Evolutionary conservation across 2,113 vertebrate species (phyloP).

Genomic region (Pipa parva): DNA sequence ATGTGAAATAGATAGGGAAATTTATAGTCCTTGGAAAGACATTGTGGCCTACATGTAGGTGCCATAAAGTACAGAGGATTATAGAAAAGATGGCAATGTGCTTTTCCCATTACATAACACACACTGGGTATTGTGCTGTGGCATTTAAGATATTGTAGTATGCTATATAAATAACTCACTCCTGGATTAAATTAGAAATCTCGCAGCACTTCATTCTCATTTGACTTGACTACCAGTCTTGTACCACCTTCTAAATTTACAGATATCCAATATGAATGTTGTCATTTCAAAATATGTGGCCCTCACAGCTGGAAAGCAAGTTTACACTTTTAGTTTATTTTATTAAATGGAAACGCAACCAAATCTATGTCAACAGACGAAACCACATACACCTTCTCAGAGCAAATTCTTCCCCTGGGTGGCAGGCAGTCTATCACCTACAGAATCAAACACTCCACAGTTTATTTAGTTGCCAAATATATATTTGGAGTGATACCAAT

Average conservation of each 20-base stretch:
- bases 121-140: not conserved
- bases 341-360: slow-evolving; percentile 54
- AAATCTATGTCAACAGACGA: slow-evolving; percentile 47
- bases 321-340: slow-evolving; percentile 50
- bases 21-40: not conserved
- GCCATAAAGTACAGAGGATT: not conserved
- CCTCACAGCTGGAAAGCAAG: slow-evolving; percentile 53
- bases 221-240: slow-evolving; percentile 67
- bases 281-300: slow-evolving; percentile 55
- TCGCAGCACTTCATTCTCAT: slow-evolving; percentile 58
- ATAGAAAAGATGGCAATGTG: not conserved
- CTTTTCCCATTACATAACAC: not conserved
- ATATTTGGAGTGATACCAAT: slow-evolving; percentile 1
- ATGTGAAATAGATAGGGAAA: not conserved
- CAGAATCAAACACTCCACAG: slow-evolving; percentile 29
- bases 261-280: slow-evolving; percentile 59
- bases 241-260: slow-evolving; percentile 59
- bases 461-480: slow-evolving; percentile 3
- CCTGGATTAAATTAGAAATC: not conserved
- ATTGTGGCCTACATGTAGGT: not conserved
- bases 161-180: not conserved
- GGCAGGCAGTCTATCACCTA: slow-evolving; percentile 41
- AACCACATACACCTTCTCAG: slow-evolving; percentile 49
- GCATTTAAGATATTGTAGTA: not conserved
- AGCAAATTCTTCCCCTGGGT: slow-evolving; percentile 29